These are phyloP conservation scores for Leptothorax acervorum DNA, from an alignment of 2,888 invertebrate species.

Conservation along the genomic window DNA sequence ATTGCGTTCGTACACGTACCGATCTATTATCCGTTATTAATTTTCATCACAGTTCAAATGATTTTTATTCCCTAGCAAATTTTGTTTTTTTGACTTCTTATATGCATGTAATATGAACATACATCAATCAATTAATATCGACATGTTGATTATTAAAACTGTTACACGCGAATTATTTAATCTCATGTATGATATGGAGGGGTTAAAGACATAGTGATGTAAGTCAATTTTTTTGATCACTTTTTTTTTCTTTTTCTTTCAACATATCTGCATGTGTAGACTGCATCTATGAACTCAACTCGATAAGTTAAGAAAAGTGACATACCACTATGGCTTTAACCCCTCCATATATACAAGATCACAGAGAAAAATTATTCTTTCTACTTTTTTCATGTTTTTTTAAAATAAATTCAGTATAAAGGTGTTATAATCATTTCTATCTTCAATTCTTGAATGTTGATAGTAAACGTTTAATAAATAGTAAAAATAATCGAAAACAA, in stretches of 20 bases:
- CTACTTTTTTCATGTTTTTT: background rate
- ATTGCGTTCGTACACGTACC: background rate
- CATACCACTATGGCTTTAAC: too few species aligned
- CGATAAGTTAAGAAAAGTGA: too few species aligned
- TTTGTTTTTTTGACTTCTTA: background rate
- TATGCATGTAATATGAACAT: background rate
- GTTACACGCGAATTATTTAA: background rate
- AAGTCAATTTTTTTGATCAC: too few species aligned
- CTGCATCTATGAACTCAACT: too few species aligned
- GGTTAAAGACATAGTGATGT: too few species aligned
- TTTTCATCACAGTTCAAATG: slow-evolving; percentile 3
- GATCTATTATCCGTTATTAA: background rate
- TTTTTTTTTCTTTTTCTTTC: too few species aligned
- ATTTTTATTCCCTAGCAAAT: background rate
- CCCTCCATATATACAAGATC: background rate
- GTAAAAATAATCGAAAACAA: background rate
- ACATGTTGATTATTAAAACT: background rate
- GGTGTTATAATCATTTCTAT: background rate
- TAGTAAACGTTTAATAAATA: background rate
- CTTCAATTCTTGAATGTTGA: background rate
- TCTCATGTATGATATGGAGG: background rate
- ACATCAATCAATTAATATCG: background rate
- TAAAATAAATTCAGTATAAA: background rate
- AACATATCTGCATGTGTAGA: too few species aligned
- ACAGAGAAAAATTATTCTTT: background rate